Evolutionary conservation across 2,888 invertebrate genomes (phyloP).

Genomic region (Epiblema foenella): DNA sequence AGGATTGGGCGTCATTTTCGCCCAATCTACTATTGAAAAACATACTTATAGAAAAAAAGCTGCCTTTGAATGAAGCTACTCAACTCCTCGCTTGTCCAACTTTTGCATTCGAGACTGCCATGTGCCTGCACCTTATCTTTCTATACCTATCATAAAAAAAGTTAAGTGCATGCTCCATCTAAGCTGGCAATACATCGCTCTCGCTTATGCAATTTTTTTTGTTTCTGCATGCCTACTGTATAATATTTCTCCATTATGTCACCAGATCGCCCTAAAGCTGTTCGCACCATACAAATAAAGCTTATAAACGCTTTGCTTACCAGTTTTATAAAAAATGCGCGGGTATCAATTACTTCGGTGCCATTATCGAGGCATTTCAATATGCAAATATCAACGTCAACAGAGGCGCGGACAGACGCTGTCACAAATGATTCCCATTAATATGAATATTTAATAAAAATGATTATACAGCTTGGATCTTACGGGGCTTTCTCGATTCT

Average conservation of each 20-base stretch:
- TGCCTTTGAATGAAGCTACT: too few relatives aligned
- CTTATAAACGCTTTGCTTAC: conserved; percentile 38
- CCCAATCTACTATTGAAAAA: too few relatives aligned
- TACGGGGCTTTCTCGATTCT: background rate
- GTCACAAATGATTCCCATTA: conserved; percentile 15
- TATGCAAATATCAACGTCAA: conserved; percentile 40
- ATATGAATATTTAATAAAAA: background rate
- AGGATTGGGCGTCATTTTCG: too few relatives aligned
- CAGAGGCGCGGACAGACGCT: conserved; percentile 26
- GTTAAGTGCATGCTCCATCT: too few relatives aligned
- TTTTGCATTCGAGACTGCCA: too few relatives aligned
- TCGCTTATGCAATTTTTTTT: background rate
- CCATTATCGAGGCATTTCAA: conserved; percentile 43
- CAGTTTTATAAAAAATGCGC: conserved; percentile 42
- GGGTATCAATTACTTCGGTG: conserved; percentile 41
- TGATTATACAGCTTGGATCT: too few relatives aligned
- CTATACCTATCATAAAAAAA: too few relatives aligned
- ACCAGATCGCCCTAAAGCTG: conserved; percentile 33
- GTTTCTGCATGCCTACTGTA: conserved; percentile 20
- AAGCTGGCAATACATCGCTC: too few relatives aligned
- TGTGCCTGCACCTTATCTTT: too few relatives aligned
- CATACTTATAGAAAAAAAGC: too few relatives aligned
- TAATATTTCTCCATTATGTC: background rate
- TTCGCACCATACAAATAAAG: conserved; percentile 44
- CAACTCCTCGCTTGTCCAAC: too few relatives aligned